Base-by-base conservation (phyloP, 35 echinoderm and acorn worm species). In the Ophiothrix spiculata region DNA sequence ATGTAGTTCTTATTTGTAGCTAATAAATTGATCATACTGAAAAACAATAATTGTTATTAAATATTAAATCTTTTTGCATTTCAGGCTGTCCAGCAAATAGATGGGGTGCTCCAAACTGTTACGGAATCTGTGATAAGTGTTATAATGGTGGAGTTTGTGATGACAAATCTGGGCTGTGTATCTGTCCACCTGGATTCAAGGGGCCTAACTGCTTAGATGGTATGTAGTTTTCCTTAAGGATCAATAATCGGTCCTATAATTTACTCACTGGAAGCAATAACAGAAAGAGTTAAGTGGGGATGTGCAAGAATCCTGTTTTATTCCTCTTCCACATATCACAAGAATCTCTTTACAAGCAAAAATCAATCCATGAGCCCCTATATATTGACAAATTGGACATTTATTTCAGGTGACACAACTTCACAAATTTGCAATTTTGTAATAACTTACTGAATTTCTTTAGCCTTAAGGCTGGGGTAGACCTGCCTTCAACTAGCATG, bases 61-160 rank as follows among this genome's bases (percentile, higher is more conserved):
- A 29, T 34, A n/a, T n/a, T 56, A n/a, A 3, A 0, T 77, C 74
- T 84, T 36, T 54, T 31, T 75, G 8, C 1, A 31, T 75, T 80
- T 31, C 60, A 93, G 91, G 41, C 12, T 93, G 91, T 73, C 86
- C 86, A 28, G 56, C 86, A 35, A 80, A 77, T 54, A 81, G 81
- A 37, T 93, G 91, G 91, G 86, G 81, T 17, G 86, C 91, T 37
- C 91, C 91, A 28, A 39, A 85, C 8, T 93, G 91, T 37, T n/a
- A 33, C 8, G 56, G 81, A 19, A 83, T 85, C 37, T 93, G 91
- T 87, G 85, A 88, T 38, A 84, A 88, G 4, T 93, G 91, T 38
- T 88, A 89, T 54, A 88, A 93, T 85, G 91, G 91, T 56, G 93
- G 93, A 13, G 77, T 95, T 32, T 95, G 93, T 64, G 85, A 95